Conservation (phyloP, 92 coral and sea anemone species). For the Epizoanthus stellaris region DNA sequence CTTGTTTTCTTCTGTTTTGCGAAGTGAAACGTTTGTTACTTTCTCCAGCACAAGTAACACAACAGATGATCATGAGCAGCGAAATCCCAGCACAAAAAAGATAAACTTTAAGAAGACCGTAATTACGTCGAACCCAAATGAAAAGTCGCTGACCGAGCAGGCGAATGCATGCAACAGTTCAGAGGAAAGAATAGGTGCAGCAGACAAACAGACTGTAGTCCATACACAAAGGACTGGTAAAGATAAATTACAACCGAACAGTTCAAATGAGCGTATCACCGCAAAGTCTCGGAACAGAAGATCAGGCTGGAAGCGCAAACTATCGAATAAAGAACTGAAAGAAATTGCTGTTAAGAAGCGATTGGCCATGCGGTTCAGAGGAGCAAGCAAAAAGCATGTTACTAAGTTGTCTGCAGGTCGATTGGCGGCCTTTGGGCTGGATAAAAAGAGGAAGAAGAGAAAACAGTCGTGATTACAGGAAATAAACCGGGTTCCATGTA, state of each 20-base stretch:
- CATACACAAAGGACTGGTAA: neutral
- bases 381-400: conserved; percentile 80
- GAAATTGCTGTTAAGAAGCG: conserved; percentile 75
- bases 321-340: conserved; percentile 65
- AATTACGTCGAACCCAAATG: too few species aligned
- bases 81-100: neutral
- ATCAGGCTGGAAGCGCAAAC: conserved; percentile 59
- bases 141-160: too few species aligned
- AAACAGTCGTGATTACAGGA: neutral
- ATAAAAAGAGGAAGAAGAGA: conserved; percentile 74
- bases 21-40: neutral
- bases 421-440: conserved; percentile 90
- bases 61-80: neutral
- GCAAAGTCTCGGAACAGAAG: conserved; percentile 36
- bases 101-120: neutral
- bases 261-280: neutral
- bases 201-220: neutral
- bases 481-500: neutral
- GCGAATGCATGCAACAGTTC: neutral
- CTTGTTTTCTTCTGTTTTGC: neutral
- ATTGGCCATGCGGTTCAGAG: conserved; percentile 81
- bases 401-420: conserved; percentile 83
- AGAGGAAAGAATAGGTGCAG: too few species aligned
- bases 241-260: neutral
- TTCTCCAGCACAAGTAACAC: conserved; percentile 4